Conservation (phyloP, 2,888 invertebrate genomes). For the Gasteruption jaculator region DNA sequence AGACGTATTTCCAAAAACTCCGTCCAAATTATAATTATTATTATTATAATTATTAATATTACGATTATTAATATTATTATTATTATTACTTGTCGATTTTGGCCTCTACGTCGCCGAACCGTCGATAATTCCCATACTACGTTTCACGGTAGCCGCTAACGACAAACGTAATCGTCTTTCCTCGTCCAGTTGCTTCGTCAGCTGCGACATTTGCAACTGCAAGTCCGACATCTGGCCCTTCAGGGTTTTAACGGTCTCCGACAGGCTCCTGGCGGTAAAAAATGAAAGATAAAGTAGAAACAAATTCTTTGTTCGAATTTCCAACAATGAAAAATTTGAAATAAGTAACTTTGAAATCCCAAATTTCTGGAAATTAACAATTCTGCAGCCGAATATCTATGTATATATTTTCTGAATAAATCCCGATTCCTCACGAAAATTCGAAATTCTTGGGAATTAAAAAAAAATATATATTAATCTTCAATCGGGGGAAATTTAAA, state of each 20-base stretch:
- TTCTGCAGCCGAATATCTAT: not conserved
- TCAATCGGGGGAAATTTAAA: too few relatives aligned
- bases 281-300: constrained; percentile 1
- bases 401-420: not conserved
- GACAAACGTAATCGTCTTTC: constrained; percentile 59
- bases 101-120: constrained; percentile 30
- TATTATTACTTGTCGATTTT: too few relatives aligned
- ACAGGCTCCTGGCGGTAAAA: constrained; percentile 59
- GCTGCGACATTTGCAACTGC: constrained; percentile 59
- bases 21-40: too few relatives aligned
- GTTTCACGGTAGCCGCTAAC: constrained; percentile 45
- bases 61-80: too few relatives aligned
- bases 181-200: constrained; percentile 63
- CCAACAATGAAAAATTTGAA: too few relatives aligned
- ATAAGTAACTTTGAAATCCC: too few relatives aligned
- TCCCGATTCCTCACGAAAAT: not conserved
- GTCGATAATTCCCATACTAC: constrained; percentile 42
- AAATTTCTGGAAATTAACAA: too few relatives aligned
- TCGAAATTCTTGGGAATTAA: not conserved
- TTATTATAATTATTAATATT: not conserved
- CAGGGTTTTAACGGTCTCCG: constrained; percentile 72
- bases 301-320: not conserved
- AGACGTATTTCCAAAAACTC: too few relatives aligned
- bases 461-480: too few relatives aligned
- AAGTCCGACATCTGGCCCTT: constrained; percentile 70